Evolutionary conservation across 2,797 vertebrate species (phyloP), one percentile per base, ranked within the genome.

Genomic region (Rhinatrema bivittatum): DNA sequence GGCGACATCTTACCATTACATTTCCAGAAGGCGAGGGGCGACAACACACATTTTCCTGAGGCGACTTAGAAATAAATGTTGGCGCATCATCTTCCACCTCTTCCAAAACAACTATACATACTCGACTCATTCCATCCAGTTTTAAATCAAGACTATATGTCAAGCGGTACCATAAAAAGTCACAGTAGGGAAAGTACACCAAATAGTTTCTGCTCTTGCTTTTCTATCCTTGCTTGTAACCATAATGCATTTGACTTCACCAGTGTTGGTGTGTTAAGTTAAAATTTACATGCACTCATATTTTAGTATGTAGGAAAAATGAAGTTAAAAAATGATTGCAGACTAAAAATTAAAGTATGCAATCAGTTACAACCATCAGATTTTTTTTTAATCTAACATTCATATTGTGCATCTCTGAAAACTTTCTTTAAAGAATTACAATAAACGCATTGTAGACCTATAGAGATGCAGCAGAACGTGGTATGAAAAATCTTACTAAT

Each of bases 21-120:
- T 55, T 77, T 72, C 55, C 74, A 62, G 75, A 45, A 60, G 73
- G 46, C 1, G 62, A 59, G 39, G 74, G 68, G 68, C 46, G 65
- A 40, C 68, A 72, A 60, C 55, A 62, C 46, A 71, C 46, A 58
- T 55, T 81, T 74, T 87, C 81, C 67, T 75, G 81, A 75, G 72
- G 62, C 46, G 79, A 66, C 46, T 78, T 89, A 72, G 87, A 81
- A 84, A 69, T 63, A 73, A 86, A 87, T 44, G 79, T 74, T 68
- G 87, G 87, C 70, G 81, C 78, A 56, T 97, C 94, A 76, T 98
- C 95, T 78, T 97, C 95, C 72, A 88, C 90, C 87, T 99, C 95
- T 88, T 98, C 93, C 82, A 99, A 85, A 81, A 99, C 94, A 81
- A 99, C 94, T 70, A 99, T 97, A 82, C 95, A 98, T 74, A 99